Conservation (phyloP, 2,797 vertebrate genomes). For the Galagoides demidoff region DNA sequence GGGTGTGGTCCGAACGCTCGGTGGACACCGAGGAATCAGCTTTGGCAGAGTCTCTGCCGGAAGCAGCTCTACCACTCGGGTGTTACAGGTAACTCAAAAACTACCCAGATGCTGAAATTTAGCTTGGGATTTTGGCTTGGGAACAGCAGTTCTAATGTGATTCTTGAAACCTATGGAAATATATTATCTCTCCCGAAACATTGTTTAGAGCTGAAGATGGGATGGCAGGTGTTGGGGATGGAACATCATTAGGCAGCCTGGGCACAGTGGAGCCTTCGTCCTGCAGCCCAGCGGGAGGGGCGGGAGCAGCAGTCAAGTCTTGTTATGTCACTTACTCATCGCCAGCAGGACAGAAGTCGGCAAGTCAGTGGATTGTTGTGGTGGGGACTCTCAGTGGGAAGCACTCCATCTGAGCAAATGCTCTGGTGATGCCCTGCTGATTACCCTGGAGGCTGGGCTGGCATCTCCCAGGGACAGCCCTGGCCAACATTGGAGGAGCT, state of each 20-base stretch:
- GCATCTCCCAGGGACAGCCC: too few relatives aligned
- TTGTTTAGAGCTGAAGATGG: not conserved
- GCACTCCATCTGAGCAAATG: constrained; percentile 70
- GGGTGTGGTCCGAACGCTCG: too few relatives aligned
- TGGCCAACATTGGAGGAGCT: too few relatives aligned
- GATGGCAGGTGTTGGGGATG: not conserved
- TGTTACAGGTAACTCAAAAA: not conserved
- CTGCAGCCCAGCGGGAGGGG: not conserved
- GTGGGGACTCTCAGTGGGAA: constrained; percentile 61
- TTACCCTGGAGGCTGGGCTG: too few relatives aligned
- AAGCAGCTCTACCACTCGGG: not conserved
- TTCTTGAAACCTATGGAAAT: not conserved
- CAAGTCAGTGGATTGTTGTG: not conserved
- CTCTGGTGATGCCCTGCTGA: not conserved
- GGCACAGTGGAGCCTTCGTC: not conserved
- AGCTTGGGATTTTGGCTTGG: not conserved
- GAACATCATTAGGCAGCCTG: not conserved
- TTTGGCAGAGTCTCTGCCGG: not conserved
- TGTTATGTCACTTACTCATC: constrained; percentile 70
- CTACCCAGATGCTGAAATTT: too few relatives aligned
- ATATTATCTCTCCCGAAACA: not conserved
- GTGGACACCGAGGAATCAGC: rapidly evolving
- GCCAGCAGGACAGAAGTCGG: constrained; percentile 57
- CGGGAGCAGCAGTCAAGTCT: constrained; percentile 69
- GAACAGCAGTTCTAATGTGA: not conserved